Percentiles rank a stretch among this genome's conserved stretches.
Evolutionary conservation across 1,140 invertebrate species (phyloP).

Genomic region (Oscheius sp.): DNA sequence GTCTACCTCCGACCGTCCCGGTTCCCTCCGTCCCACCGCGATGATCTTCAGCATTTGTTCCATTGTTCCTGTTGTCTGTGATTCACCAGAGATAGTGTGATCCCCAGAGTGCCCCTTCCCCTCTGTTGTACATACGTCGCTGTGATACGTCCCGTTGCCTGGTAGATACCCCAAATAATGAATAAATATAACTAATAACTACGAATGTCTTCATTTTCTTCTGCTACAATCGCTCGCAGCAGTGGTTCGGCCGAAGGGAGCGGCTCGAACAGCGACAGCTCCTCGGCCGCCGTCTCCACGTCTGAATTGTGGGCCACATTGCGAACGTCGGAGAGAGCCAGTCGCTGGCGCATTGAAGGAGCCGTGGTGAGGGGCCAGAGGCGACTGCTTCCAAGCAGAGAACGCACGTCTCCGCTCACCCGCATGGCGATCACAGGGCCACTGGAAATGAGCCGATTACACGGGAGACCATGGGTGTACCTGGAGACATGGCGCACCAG

Average conservation of each 20-base stretch:
- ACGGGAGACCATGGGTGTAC: conserved; percentile 27
- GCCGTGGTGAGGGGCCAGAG: conserved; percentile 6
- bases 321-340: conserved; percentile 43
- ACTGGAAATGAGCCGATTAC: too few species aligned
- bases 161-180: neutral
- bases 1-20: neutral
- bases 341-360: conserved; percentile 27
- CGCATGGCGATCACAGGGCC: conserved; percentile 35
- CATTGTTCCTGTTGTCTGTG: neutral
- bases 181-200: neutral
- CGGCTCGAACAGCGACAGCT: conserved; percentile 35
- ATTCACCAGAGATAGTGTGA: neutral
- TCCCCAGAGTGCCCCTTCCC: neutral
- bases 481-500: conserved; percentile 42
- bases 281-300: conserved; percentile 23
- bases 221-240: conserved; percentile 1
- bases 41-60: conserved; percentile 21
- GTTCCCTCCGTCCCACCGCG: neutral
- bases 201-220: conserved; percentile 15
- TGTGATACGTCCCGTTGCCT: neutral
- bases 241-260: neutral
- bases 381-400: conserved; percentile 13
- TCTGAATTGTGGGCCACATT: conserved; percentile 44
- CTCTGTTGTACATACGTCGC: neutral
- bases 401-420: conserved; percentile 24